Evolutionary conservation across 1,140 invertebrate genomes (phyloP), one percentile per base, ranked within the genome.

Genomic region (Drosophila burlai): DNA sequence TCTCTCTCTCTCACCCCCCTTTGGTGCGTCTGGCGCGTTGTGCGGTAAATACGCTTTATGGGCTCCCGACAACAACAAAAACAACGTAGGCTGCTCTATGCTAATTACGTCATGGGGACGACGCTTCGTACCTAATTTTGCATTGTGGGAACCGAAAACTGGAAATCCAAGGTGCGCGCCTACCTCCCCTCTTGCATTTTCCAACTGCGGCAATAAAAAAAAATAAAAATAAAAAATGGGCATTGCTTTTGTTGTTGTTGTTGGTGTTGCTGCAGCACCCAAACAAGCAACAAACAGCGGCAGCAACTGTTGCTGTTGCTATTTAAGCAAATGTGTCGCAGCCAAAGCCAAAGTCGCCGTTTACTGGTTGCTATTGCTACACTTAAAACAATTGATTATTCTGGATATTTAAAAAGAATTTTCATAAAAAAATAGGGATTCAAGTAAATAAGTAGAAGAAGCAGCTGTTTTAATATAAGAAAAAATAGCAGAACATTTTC

Each of bases 31-130:
- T 89, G 82, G 72, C 81, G 71, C 76, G 85, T 71, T 85, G 80
- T 91, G 89, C 82, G 89, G 84, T 87, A 91, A 91, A 91, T 89
- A 87, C 81, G 81, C 89, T 91, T 89, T 91, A 89, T 89, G 85
- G 75, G 81, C 81, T 90, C 84, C 80, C 83, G 84, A 87, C 80
- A 72, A 73, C 66, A 47, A 34, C 79, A 69, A 57, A 52, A 69
- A 65, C 79, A 72, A 65, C 80, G 69, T 83, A 69, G 74, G 69
- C 79, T 91, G 85, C 90, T 91, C 91, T 92, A 92, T 92, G 91
- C 91, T 92, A 92, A 92, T 92, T 92, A 92, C 91, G 91, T 92
- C 91, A 92, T 92, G 91, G 91, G 91, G 91, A 92, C 91, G 84
- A 87, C 86, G 85, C 78, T 82, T 91, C 82, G 83, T 91, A 89